Conservation (phyloP, 2,888 invertebrate species). For the Orgyia antiqua region DNA sequence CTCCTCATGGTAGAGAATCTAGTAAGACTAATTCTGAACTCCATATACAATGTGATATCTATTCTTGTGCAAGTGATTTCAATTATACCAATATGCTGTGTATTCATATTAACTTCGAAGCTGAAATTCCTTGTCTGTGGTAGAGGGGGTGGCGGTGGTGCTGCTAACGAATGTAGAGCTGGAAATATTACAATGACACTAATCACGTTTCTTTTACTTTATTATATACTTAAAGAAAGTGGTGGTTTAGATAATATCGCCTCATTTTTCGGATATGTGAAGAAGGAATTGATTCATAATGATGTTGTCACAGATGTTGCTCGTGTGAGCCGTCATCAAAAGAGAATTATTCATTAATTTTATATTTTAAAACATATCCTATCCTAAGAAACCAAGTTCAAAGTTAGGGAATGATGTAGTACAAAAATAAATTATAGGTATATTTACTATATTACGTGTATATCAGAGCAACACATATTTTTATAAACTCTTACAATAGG, state of each 20-base stretch:
- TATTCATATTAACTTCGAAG: constrained; percentile 51
- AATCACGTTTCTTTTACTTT: neutral
- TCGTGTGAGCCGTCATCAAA: too few species aligned
- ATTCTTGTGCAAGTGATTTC: constrained; percentile 56
- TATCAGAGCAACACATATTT: too few species aligned
- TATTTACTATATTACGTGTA: too few species aligned
- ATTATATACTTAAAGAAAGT: neutral
- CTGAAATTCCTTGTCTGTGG: constrained; percentile 60
- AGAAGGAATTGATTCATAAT: too few species aligned
- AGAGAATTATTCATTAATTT: too few species aligned
- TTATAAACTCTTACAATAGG: too few species aligned
- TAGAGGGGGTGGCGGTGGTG: constrained; percentile 43
- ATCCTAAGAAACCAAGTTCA: too few species aligned
- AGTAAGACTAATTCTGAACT: constrained; percentile 57
- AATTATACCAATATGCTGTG: constrained; percentile 54
- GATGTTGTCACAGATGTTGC: too few species aligned
- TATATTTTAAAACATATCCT: too few species aligned
- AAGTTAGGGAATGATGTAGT: neutral
- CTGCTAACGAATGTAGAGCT: neutral
- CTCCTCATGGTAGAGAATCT: constrained; percentile 63
- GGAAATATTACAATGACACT: neutral
- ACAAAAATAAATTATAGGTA: too few species aligned
- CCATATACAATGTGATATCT: constrained; percentile 58
- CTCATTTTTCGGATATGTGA: neutral
- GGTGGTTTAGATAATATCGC: neutral